A percentile compares a stretch with the other conserved stretches of the same genome.
These are phyloP conservation scores for Argyrosomus japonicus DNA, from an alignment of 2,113 vertebrate species.

Conservation along the genomic window DNA sequence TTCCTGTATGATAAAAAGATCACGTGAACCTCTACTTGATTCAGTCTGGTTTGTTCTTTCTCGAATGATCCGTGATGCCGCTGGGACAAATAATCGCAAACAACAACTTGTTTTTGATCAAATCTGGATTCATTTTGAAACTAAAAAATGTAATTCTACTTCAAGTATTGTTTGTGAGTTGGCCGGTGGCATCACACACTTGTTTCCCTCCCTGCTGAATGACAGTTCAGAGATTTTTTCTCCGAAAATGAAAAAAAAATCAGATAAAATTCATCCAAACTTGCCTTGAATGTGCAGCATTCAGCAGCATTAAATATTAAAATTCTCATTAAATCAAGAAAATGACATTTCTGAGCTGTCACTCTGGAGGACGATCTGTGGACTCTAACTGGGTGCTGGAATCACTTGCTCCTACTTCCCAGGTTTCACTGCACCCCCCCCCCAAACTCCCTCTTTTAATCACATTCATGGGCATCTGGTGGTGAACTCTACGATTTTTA, in stretches of 20 bases:
- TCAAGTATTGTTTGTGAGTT: constrained; percentile 4
- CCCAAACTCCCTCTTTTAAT: constrained; percentile 31
- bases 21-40: constrained; percentile 40
- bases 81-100: constrained; percentile 38
- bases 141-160: background rate
- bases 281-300: background rate
- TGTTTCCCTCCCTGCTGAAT: constrained; percentile 51
- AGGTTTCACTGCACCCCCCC: constrained; percentile 45
- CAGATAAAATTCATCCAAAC: background rate
- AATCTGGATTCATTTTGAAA: background rate
- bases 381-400: constrained; percentile 75
- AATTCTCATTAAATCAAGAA: background rate
- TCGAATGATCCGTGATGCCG: constrained; percentile 31
- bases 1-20: constrained; percentile 58
- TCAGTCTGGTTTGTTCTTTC: constrained; percentile 64
- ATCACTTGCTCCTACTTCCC: constrained; percentile 78
- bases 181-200: constrained; percentile 44
- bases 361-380: constrained; percentile 52
- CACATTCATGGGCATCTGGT: constrained; percentile 31
- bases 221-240: constrained; percentile 70
- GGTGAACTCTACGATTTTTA: constrained; percentile 36
- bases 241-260: background rate
- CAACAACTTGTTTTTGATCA: background rate
- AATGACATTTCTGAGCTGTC: constrained; percentile 65
- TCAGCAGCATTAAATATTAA: background rate